Base-by-base conservation (phyloP, 2,888 invertebrate genomes). In the Caenorhabditis sinica region DNA sequence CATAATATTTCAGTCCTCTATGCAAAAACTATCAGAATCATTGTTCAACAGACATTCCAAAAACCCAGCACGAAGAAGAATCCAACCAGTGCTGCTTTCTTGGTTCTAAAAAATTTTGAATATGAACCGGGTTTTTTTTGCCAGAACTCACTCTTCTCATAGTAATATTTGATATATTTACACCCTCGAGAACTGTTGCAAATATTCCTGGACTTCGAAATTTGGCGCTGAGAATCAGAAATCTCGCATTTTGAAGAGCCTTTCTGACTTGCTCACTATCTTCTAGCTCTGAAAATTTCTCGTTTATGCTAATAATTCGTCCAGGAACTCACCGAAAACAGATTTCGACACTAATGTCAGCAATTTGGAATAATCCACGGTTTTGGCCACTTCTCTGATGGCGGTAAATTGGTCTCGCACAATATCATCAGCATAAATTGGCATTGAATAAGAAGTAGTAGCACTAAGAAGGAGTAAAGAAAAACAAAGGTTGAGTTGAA, bases 61-160 rank as follows among this genome's bases (percentile, higher is more conserved):
- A 40, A 69, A 69, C 0, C 69, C 69, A 17, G 69, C 69, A 11
- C 40, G 36, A 2, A 43, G 0, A 1, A 69, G 56, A 23, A 56
- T 69, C 69, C 69, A 69, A 3, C 69, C 69, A 17, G 69, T 69
- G 23, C 30, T 40, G 28, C 69, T 69, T 3, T 40, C 28, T 11
- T 56, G 4, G 17, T 20, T 2, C 69, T 69, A 25, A 40, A 56
- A 17, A 2, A 0, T 40, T 40, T 36, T 40, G n/a, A 45, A 40
- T 0, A 23, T 4, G 17, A 30, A 17, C 11, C n/a, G n/a, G n/a
- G n/a, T n/a, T n/a, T n/a, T 11, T 20, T 51, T 40, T 13, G 13
- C 25, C 0, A 11, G 11, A 33, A 51, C 49, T 56, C 23, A 69
- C 69, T 28, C 69, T 36, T 56, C 11, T 40, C 40, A 69, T 20